phyloP scores from a whole-genome alignment of 2,888 invertebrate genomes.

The Callimorpha dominula region DNA sequence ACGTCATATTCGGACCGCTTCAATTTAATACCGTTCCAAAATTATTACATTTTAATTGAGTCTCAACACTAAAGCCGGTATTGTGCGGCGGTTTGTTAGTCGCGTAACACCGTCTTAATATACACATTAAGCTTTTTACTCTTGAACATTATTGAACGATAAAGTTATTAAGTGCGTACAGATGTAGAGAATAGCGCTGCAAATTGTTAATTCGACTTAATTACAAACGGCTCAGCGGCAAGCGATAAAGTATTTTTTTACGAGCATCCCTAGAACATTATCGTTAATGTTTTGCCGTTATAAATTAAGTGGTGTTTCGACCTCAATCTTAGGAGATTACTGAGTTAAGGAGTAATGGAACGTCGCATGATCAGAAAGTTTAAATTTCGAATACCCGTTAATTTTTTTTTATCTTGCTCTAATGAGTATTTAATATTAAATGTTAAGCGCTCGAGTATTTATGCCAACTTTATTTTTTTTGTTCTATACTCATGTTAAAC shows the following conservation, averaged over 20 bases:
- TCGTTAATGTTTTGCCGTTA: conserved; percentile 77
- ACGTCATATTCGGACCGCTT: conserved; percentile 30
- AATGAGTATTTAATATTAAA: background rate
- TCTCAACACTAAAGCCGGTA: conserved; percentile 69
- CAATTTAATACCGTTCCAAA: conserved; percentile 52
- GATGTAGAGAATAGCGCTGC: conserved; percentile 71
- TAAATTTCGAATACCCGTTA: conserved; percentile 33
- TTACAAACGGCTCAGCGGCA: conserved; percentile 70
- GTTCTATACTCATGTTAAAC: no score
- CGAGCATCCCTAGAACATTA: conserved; percentile 70
- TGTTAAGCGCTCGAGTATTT: background rate
- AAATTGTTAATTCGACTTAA: conserved; percentile 82
- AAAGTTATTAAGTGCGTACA: conserved; percentile 70
- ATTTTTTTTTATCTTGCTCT: conserved; percentile 5
- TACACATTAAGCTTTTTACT: conserved; percentile 53
- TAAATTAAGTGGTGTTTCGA: conserved; percentile 72
- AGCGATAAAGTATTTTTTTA: conserved; percentile 79
- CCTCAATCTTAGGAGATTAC: conserved; percentile 54
- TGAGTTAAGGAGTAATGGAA: conserved; percentile 49
- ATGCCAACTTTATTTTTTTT: background rate
- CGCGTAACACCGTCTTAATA: conserved; percentile 56
- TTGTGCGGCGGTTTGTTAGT: conserved; percentile 72
- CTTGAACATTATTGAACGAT: conserved; percentile 68
- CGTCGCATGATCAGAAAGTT: conserved; percentile 36
- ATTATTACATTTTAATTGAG: conserved; percentile 81